Evolutionary conservation across 2,113 vertebrate species (phyloP).

Genomic region (Cyprinodon brontotheroides): DNA sequence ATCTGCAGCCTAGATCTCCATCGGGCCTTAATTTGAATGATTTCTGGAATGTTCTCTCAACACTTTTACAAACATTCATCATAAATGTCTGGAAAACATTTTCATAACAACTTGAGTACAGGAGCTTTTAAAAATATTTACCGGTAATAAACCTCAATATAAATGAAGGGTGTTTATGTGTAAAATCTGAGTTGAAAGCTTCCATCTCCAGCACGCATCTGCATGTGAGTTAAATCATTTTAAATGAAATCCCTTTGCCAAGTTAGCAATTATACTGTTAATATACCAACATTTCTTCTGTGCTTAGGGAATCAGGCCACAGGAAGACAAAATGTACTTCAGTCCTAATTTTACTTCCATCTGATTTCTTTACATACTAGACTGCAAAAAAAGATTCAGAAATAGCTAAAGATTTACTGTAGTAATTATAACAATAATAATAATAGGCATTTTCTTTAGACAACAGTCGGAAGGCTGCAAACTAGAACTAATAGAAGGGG

Average conservation of each 20-base stretch:
- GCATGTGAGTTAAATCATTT: neutral
- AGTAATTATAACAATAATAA: too few relatives aligned
- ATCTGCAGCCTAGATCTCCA: neutral
- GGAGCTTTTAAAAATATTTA: neutral
- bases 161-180: neutral
- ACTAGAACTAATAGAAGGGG: too few relatives aligned
- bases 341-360: neutral
- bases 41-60: neutral
- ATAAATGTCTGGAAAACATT: neutral
- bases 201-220: neutral
- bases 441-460: too few relatives aligned
- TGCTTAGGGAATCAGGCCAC: neutral
- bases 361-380: neutral
- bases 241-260: too few relatives aligned
- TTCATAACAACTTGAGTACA: neutral
- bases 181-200: neutral
- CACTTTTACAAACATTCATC: neutral
- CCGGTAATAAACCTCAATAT: neutral
- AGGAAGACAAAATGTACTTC: neutral
- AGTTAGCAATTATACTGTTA: neutral
- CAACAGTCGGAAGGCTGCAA: too few relatives aligned
- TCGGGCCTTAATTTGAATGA: neutral
- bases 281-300: neutral
- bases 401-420: too few relatives aligned
- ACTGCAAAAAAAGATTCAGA: too few relatives aligned